Base-by-base conservation (phyloP, 2,797 vertebrate species). In the Acestrorhynchus altus region DNA sequence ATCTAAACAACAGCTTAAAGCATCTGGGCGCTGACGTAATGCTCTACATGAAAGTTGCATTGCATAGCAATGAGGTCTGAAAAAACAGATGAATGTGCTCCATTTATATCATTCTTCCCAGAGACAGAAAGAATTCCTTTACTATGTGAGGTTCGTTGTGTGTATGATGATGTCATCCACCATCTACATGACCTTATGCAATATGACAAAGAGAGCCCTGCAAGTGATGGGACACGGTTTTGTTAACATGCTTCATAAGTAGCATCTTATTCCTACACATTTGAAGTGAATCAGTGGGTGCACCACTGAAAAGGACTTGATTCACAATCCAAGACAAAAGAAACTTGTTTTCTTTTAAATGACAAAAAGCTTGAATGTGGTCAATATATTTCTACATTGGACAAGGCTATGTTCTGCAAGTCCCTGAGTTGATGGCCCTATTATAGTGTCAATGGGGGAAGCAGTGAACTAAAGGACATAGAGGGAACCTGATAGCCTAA, bases 1-100 rank as follows among this genome's bases (percentile, higher is more conserved):
- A 83, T 80, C 83, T 85, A 87, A 87, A 87, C 84, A 82, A 84
- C 64, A 78, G 61, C 59, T 76, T 80, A 68, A 83, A 82, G 67
- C 73, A 71, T 78, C 65, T 74, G 39, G 66, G 65, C 68, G 69
- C 46, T 59, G n/a, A n/a, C n/a, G n/a, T 28, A 70, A 15, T 24
- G 65, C 16, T 4, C 66, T 72, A 61, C 78, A 72, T 75, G 81
- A 85, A 82, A n/a, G 66, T 84, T 83, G 76, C 82, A n/a, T 35
- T 59, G 18, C 46, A 9, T 22, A 49, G 42, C 54, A 26, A 35
- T 16, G 44, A n/a, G n/a, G 49, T 28, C 15, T 4, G 4, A 42
- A 64, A 4, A 42, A 42, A 40, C 4, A 24, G 24, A 20, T 1
- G 8, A 26, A n/a, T 20, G 40, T 42, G 20, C 46, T 46, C n/a